Evolutionary conservation across 2,797 vertebrate genomes (phyloP).

Genomic region (Leptoclinus maculatus): DNA sequence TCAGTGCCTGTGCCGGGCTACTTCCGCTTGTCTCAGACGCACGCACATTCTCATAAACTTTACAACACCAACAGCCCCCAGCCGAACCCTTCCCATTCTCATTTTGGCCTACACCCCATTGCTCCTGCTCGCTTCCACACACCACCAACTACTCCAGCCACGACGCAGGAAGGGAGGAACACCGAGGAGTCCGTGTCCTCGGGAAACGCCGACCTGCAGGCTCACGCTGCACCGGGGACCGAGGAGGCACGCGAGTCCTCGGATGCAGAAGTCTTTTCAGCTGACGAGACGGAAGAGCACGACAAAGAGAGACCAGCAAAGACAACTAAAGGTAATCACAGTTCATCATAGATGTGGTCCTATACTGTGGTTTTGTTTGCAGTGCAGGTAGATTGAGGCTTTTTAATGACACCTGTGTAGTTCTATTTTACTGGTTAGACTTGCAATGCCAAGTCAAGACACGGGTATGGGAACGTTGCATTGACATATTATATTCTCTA

Average conservation of each 20-base stretch:
- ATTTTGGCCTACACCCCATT: conserved; percentile 83
- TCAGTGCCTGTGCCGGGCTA: conserved; percentile 97
- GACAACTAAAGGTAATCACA: conserved; percentile 89
- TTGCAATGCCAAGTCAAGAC: conserved; percentile 15
- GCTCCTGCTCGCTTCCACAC: conserved; percentile 90
- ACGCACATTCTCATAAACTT: conserved; percentile 93
- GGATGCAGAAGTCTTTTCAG: conserved; percentile 91
- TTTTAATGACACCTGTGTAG: conserved; percentile 59
- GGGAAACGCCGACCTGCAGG: conserved; percentile 72
- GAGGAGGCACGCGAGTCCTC: conserved; percentile 91
- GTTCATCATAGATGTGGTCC: conserved; percentile 47
- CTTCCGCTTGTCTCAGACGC: conserved; percentile 98
- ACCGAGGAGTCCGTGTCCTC: conserved; percentile 82
- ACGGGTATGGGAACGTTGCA: not conserved
- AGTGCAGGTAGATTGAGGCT: conserved; percentile 37
- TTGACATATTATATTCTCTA: not conserved
- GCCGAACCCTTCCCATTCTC: conserved; percentile 88
- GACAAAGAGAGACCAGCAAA: conserved; percentile 90
- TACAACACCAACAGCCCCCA: conserved; percentile 87
- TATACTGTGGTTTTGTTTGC: conserved; percentile 32
- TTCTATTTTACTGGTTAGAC: conserved; percentile 22
- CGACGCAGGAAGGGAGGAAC: conserved; percentile 85
- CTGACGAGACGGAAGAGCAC: conserved; percentile 88
- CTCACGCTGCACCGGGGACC: conserved; percentile 78
- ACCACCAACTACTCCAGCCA: conserved; percentile 82